Evolutionary conservation across 2,797 vertebrate species (phyloP).

Genomic region (Esox lucius): DNA sequence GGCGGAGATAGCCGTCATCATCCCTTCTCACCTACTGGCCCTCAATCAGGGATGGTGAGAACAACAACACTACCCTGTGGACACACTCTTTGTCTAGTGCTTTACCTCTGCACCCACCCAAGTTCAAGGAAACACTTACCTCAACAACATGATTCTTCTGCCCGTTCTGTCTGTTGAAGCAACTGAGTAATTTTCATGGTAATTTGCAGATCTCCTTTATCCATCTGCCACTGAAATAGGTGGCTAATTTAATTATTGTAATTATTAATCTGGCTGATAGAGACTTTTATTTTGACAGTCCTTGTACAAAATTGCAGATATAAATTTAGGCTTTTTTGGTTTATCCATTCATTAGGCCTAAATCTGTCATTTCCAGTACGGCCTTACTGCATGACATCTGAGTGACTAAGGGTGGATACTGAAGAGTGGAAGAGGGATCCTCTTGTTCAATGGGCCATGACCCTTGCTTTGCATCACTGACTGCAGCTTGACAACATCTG

Average conservation of each 20-base stretch:
- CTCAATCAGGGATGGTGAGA: conserved; percentile 53
- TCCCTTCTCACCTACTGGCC: conserved; percentile 16
- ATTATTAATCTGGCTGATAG: neutral
- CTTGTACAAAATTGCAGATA: neutral
- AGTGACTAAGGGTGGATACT: neutral
- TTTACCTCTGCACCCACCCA: conserved; percentile 21
- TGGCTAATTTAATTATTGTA: neutral
- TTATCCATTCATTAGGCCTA: neutral
- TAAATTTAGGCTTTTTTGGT: neutral
- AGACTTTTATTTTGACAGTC: neutral
- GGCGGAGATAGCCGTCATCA: conserved; percentile 17
- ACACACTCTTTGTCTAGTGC: conserved; percentile 20
- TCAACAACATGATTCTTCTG: conserved; percentile 73
- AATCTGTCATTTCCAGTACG: neutral
- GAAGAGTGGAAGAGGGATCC: neutral
- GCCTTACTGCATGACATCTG: neutral
- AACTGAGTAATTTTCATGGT: conserved; percentile 78
- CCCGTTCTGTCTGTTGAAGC: conserved; percentile 67
- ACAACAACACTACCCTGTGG: conserved; percentile 32
- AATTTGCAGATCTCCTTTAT: conserved; percentile 47
- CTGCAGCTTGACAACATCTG: neutral
- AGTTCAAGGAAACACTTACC: conserved; percentile 51
- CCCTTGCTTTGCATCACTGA: neutral
- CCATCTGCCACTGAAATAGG: neutral
- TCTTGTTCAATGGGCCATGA: neutral